Percentiles rank a stretch among this genome's conserved stretches.
Evolutionary conservation across 2,113 vertebrate genomes (phyloP).

Genomic region (Tympanuchus pallidicinctus): DNA sequence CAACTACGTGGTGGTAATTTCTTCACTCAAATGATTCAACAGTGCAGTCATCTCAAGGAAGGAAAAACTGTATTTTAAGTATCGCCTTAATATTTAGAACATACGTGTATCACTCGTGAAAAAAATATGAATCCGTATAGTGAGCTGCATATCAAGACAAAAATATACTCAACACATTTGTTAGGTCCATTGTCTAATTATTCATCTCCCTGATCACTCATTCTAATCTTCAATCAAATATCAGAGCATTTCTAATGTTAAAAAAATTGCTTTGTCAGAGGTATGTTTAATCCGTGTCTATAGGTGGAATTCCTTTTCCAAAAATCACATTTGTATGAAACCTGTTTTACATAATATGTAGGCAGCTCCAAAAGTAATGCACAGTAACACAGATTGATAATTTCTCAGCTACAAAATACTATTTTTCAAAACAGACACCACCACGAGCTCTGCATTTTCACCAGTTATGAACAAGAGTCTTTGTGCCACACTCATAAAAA

Average conservation of each 20-base stretch:
- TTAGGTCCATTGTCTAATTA: neutral
- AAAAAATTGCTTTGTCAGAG: neutral
- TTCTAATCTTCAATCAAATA: neutral
- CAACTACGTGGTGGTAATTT: neutral
- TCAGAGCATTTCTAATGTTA: neutral
- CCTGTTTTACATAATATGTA: neutral
- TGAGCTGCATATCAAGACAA: neutral
- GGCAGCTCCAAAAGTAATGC: no score
- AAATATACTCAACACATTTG: neutral
- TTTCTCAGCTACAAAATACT: neutral
- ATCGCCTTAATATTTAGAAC: neutral
- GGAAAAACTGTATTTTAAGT: neutral
- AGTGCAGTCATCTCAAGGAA: neutral
- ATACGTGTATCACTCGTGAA: rapidly evolving
- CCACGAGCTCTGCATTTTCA: neutral
- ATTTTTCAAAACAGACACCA: no score
- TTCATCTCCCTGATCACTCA: neutral
- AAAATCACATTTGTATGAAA: neutral
- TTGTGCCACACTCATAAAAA: no score
- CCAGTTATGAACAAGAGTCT: no score
- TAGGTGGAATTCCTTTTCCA: neutral
- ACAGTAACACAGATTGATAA: neutral
- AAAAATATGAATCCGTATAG: neutral
- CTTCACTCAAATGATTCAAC: neutral
- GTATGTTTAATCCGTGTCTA: neutral